Conservation (phyloP, 2,888 invertebrate genomes). For the Shargacucullia verbasci region DNA sequence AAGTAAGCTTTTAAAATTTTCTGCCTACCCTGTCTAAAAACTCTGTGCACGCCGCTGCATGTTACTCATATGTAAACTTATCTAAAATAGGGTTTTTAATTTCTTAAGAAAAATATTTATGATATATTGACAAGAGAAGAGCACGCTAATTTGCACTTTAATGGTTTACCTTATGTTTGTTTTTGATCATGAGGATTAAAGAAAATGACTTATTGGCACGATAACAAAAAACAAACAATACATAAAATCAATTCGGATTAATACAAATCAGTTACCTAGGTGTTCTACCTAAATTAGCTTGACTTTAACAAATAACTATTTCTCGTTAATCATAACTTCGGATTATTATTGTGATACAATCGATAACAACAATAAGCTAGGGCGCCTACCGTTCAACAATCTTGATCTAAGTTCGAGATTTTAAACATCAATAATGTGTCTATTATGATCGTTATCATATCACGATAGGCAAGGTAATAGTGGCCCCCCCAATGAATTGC, state of each 20-base stretch:
- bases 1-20: no score
- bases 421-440: conserved; percentile 28
- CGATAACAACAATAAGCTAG: conserved; percentile 17
- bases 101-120: no score
- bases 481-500: no score
- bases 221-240: not conserved
- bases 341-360: conserved; percentile 20
- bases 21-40: no score
- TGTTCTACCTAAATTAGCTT: not conserved
- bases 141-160: conserved; percentile 11
- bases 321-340: conserved; percentile 7
- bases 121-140: no score
- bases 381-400: conserved; percentile 26
- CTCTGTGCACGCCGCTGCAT: no score
- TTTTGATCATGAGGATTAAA: no score
- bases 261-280: not conserved
- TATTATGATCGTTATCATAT: conserved; percentile 33
- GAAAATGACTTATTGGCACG: no score
- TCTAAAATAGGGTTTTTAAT: no score
- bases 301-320: not conserved
- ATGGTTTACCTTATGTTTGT: not conserved
- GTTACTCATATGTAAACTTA: no score
- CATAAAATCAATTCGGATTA: not conserved
- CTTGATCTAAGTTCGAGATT: conserved; percentile 24
- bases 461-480: not conserved